Evolutionary conservation across 2,888 invertebrate species (phyloP).

Genomic region (Limenitis arthemis): DNA sequence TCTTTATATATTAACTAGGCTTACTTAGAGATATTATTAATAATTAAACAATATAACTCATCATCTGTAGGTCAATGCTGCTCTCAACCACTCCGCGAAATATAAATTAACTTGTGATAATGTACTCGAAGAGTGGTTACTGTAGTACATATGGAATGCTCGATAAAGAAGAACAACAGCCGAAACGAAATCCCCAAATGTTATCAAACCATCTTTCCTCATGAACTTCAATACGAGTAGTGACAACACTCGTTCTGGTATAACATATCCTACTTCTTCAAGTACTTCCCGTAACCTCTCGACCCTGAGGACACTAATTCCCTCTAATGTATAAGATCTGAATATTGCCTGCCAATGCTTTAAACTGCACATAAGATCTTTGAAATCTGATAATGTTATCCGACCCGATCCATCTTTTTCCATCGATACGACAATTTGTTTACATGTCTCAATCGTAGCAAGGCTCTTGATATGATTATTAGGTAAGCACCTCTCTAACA

Average conservation of each 20-base stretch:
- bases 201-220: constrained; percentile 92
- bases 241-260: constrained; percentile 87
- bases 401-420: constrained; percentile 87
- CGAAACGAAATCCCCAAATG: constrained; percentile 94
- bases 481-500: constrained; percentile 91
- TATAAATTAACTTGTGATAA: constrained; percentile 83
- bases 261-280: constrained; percentile 88
- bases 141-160: constrained; percentile 82
- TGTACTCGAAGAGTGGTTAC: constrained; percentile 84
- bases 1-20: no score
- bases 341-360: constrained; percentile 93
- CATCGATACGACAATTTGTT: constrained; percentile 90
- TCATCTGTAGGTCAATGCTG: constrained; percentile 77
- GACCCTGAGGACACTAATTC: constrained; percentile 90
- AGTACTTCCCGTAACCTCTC: constrained; percentile 89
- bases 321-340: constrained; percentile 91
- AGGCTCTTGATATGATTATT: constrained; percentile 96
- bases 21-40: not conserved
- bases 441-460: constrained; percentile 91
- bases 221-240: constrained; percentile 89
- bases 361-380: constrained; percentile 91
- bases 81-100: constrained; percentile 86
- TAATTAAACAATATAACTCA: constrained; percentile 11
- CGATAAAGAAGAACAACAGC: constrained; percentile 90
- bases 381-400: constrained; percentile 88